A percentile compares a stretch with the other conserved stretches of the same genome.
These are phyloP conservation scores for Choristoneura fumiferana DNA, from an alignment of 1,140 invertebrate species.

Conservation along the genomic window DNA sequence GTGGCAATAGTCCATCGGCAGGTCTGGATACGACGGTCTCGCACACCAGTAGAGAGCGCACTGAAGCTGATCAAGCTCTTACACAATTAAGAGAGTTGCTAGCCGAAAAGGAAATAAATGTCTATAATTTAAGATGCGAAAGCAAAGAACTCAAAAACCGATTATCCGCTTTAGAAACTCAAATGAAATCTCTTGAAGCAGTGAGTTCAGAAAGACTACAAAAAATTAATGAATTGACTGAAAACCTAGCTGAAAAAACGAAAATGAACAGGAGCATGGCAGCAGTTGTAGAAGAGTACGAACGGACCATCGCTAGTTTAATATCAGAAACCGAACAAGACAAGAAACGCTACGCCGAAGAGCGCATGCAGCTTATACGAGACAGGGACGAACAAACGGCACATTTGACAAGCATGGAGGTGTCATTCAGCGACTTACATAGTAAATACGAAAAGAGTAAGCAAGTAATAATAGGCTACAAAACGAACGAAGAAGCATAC, in stretches of 20 bases:
- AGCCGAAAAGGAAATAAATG: slow-evolving; percentile 67
- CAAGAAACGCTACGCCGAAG: slow-evolving; percentile 67
- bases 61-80: slow-evolving; percentile 54
- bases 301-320: slow-evolving; percentile 83
- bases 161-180: slow-evolving; percentile 52
- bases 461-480: slow-evolving; percentile 66
- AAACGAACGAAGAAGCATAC: slow-evolving; percentile 66
- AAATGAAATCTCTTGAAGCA: slow-evolving; percentile 54
- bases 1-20: slow-evolving; percentile 49
- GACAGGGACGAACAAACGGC: slow-evolving; percentile 84
- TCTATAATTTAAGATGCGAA: slow-evolving; percentile 58
- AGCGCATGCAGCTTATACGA: slow-evolving; percentile 57
- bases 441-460: slow-evolving; percentile 78
- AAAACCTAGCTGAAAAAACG: slow-evolving; percentile 54
- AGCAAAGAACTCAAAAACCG: slow-evolving; percentile 62
- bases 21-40: slow-evolving; percentile 42
- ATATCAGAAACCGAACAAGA: slow-evolving; percentile 81
- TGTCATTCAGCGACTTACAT: slow-evolving; percentile 88
- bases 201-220: slow-evolving; percentile 52
- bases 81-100: slow-evolving; percentile 61
- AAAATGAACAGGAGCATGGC: slow-evolving; percentile 74
- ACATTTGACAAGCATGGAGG: slow-evolving; percentile 87
- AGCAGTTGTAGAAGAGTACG: slow-evolving; percentile 83
- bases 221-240: slow-evolving; percentile 59
- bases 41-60: slow-evolving; percentile 37